Base-by-base conservation (phyloP, 2,888 invertebrate genomes). In the Lysandra bellargus region DNA sequence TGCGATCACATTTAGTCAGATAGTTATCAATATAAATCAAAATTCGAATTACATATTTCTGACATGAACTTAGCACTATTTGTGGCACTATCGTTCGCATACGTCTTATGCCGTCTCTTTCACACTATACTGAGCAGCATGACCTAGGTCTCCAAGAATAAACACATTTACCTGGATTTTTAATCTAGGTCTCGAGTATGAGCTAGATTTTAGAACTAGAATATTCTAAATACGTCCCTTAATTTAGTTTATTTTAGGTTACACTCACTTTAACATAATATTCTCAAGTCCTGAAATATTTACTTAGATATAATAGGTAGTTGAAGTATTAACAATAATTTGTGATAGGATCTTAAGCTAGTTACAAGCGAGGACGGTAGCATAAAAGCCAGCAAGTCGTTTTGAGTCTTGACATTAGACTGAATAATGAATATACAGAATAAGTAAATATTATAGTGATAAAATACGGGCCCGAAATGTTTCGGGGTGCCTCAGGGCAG, bases 341-440 rank as follows among this genome's bases (percentile, higher is more conserved):
- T 69, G 12, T 69, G 69, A 64, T 69, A 69, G 69, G 69, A 69
- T 69, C 69, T 69, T 69, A 69, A 33, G 69, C 17, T 69, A 69
- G 64, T 69, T 69, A 61, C 9, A 69, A 69, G 69, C 33, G 14
- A 69, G 69, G 69, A 69, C 69, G 69, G 69, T 69, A 69, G 69
- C 69, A 37, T 69, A 69, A 69, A 64, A 69, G 33, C 69, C 37
- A 69, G 33, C 33, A 17, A 69, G 69, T 69, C 69, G 69, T 69
- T 69, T 69, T 69, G 69, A 69, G 69, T 69, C 69, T 5, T 69
- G 33, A 33, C 69, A 33, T 33, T 33, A 4, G 69, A 69, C 69
- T 69, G 69, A 12, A 33, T 33, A 33, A 33, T 40, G 5, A 5
- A 14, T 6, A 7, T 61, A 69, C 4, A 30, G 12, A 12, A 9